These are phyloP conservation scores for Prionailurus bengalensis DNA, from an alignment of 2,113 vertebrate species.

Conservation along the genomic window DNA sequence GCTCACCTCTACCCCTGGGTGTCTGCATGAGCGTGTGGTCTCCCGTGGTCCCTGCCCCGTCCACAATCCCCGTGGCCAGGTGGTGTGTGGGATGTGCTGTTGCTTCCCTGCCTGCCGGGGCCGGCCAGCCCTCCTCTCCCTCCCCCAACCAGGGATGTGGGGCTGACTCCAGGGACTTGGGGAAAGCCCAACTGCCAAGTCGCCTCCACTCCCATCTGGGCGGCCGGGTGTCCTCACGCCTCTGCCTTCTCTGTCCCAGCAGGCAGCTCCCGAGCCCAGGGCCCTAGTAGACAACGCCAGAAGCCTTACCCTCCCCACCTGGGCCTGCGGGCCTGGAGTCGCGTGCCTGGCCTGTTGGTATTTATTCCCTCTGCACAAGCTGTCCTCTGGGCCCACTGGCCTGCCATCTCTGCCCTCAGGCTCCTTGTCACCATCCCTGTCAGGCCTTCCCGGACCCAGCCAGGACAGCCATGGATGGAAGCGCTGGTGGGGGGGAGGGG, in stretches of 20 bases:
- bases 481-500: not conserved
- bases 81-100: conserved; percentile 73
- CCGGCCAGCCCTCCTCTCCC: not conserved
- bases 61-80: conserved; percentile 49
- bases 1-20: conserved; percentile 44
- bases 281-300: conserved; percentile 60
- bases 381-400: conserved; percentile 58
- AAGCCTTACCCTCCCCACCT: conserved; percentile 81
- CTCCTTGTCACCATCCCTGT: conserved; percentile 42
- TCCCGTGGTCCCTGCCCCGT: not conserved
- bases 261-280: not conserved
- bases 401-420: conserved; percentile 44
- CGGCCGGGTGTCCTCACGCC: conserved; percentile 41
- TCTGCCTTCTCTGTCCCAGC: conserved; percentile 21
- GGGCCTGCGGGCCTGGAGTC: conserved; percentile 80
- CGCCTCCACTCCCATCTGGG: conserved; percentile 30
- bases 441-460: conserved; percentile 54
- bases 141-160: not conserved
- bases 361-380: conserved; percentile 86
- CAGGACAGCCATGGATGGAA: conserved; percentile 86
- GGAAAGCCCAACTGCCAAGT: conserved; percentile 69
- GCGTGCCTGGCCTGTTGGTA: conserved; percentile 86
- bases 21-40: conserved; percentile 80
- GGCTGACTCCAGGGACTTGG: not conserved
- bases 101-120: conserved; percentile 11